Base-by-base conservation (phyloP, 2,888 invertebrate species). In the Boloria euphrosyne region DNA sequence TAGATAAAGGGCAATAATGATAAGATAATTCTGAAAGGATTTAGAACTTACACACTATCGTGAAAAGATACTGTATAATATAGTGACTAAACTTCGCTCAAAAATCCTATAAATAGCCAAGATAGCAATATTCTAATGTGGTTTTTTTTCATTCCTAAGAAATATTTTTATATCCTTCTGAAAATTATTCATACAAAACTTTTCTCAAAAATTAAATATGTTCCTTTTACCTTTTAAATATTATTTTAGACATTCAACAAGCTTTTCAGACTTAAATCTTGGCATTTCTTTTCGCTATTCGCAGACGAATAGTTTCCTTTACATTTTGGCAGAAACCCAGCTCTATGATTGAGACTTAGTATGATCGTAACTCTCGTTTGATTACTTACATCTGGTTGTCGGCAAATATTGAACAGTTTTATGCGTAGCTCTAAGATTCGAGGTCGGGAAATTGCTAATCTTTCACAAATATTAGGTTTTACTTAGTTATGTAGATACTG, bases 241-340 rank as follows among this genome's bases (percentile, higher is more conserved):
- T 49, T 47, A 54, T 53, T 46, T n/a, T 10, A 10, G 53, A 47
- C 38, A 55, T 44, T 55, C 18, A 44, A 22, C 7, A 43, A 55
- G 7, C 14, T 6, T 18, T 58, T 22, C 27, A 7, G 46, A 4
- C 49, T 49, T n/a, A 59, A 59, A 31, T 16, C 49, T 27, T 55
- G 27, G 31, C 16, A 31, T 49, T 59, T 47, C 47, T 27, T 49
- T 31, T 59, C 49, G 47, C 4, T 31, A 16, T 47, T 59, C 46
- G 13, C 13, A 49, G 17, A 17, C 22, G 18, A 44, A 18, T 54
- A 38, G 38, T 38, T 38, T 54, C 47, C 27, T 54, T 31, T 46
- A 62, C 31, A 27, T 63, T 49, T 50, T 63, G 63, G 63, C 63
- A 50, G 38, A 44, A 22, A 27, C 43, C 63, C 55, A 63, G 50